Evolutionary conservation across 2,888 invertebrate genomes (phyloP).

Genomic region (Automeris io): DNA sequence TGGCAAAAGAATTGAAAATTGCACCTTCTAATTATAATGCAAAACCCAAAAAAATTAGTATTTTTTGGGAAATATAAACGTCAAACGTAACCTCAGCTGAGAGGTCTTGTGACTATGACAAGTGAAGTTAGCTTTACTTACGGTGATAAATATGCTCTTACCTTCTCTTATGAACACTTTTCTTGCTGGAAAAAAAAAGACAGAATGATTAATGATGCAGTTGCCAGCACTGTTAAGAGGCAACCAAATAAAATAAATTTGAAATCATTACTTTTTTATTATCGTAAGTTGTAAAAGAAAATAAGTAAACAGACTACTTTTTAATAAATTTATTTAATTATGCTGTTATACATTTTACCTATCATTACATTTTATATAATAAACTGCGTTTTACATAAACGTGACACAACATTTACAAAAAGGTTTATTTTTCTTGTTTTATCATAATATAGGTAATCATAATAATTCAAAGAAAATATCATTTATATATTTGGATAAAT

Average conservation of each 20-base stretch:
- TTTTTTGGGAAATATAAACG: slow-evolving; percentile 46
- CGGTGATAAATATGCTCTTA: slow-evolving; percentile 40
- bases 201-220: slow-evolving; percentile 24
- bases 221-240: slow-evolving; percentile 37
- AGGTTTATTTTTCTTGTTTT: too few relatives aligned
- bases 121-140: slow-evolving; percentile 47
- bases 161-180: slow-evolving; percentile 59
- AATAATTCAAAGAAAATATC: too few relatives aligned
- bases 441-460: too few relatives aligned
- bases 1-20: slow-evolving; percentile 43
- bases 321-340: too few relatives aligned
- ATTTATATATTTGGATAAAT: too few relatives aligned
- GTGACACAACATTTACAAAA: too few relatives aligned
- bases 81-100: slow-evolving; percentile 66
- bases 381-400: too few relatives aligned
- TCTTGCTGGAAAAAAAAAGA: slow-evolving; percentile 55
- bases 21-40: slow-evolving; percentile 21
- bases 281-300: too few relatives aligned
- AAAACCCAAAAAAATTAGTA: slow-evolving; percentile 31
- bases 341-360: too few relatives aligned
- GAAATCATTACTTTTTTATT: slow-evolving; percentile 15
- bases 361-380: too few relatives aligned
- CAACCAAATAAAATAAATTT: slow-evolving; percentile 22
- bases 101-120: slow-evolving; percentile 71
- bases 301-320: too few relatives aligned